phyloP scores from a whole-genome alignment of 2,113 vertebrate species.

The Coturnix japonica region DNA sequence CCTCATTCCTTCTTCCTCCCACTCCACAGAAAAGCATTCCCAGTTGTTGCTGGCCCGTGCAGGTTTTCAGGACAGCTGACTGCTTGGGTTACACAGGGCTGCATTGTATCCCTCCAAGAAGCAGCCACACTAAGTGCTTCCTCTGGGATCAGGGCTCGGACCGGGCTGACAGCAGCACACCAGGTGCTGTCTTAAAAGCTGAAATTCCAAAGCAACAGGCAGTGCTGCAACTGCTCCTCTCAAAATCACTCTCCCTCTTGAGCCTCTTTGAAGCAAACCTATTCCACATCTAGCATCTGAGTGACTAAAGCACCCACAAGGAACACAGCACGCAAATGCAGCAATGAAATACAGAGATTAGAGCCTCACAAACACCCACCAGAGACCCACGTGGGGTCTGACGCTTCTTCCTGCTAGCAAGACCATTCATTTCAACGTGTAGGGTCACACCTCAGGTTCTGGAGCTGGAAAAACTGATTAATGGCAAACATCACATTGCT shows the following conservation, averaged over 20 bases:
- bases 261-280: background rate
- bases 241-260: background rate
- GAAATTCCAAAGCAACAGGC: conserved; percentile 23
- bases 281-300: background rate
- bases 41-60: conserved; percentile 45
- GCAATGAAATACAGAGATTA: background rate
- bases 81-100: conserved; percentile 50
- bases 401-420: background rate
- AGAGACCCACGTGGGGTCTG: background rate
- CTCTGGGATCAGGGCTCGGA: background rate
- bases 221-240: background rate
- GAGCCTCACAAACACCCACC: background rate
- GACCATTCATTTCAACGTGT: background rate
- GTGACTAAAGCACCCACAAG: background rate
- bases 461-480: conserved; percentile 27
- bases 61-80: conserved; percentile 56
- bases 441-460: conserved; percentile 41
- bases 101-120: conserved; percentile 31
- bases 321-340: background rate
- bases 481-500: background rate
- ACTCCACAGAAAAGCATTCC: conserved; percentile 34
- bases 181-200: background rate
- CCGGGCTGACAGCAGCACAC: background rate
- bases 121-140: background rate
- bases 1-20: conserved; percentile 29